Conservation (phyloP, 2,113 vertebrate genomes). For the Ariopsis seemanni region DNA sequence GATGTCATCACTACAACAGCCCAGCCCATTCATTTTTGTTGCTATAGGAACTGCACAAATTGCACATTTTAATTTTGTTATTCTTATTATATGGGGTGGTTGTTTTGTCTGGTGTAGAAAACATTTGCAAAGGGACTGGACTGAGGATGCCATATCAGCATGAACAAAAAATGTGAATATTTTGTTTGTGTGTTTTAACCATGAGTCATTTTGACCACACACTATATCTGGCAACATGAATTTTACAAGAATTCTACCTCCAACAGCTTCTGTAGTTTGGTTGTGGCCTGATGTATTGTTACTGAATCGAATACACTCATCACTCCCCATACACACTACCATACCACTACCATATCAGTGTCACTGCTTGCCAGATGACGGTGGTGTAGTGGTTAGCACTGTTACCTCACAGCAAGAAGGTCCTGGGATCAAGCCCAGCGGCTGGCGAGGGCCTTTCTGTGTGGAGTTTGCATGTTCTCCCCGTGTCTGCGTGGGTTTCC, state of each 20-base stretch:
- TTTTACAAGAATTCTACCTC: neutral
- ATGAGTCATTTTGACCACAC: neutral
- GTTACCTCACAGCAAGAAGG: no score
- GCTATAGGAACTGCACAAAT: constrained; percentile 23
- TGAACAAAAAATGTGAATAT: no score
- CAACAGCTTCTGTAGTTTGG: neutral
- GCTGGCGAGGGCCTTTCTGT: no score
- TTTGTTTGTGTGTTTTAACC: neutral
- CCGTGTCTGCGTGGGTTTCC: no score
- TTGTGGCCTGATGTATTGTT: neutral
- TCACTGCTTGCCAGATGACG: neutral
- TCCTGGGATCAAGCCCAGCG: no score
- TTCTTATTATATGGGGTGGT: constrained; percentile 3
- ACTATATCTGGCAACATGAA: neutral
- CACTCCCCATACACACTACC: neutral
- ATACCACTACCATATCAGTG: neutral
- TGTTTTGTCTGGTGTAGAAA: constrained; percentile 13
- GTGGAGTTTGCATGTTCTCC: no score
- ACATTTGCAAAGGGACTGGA: neutral
- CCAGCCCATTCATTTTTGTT: constrained; percentile 36
- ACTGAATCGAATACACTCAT: neutral
- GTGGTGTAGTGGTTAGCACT: no score
- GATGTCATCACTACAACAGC: constrained; percentile 45
- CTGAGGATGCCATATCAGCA: neutral
- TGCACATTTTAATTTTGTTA: constrained; percentile 21